Conservation (phyloP, 2,113 vertebrate genomes). For the Naja naja region DNA sequence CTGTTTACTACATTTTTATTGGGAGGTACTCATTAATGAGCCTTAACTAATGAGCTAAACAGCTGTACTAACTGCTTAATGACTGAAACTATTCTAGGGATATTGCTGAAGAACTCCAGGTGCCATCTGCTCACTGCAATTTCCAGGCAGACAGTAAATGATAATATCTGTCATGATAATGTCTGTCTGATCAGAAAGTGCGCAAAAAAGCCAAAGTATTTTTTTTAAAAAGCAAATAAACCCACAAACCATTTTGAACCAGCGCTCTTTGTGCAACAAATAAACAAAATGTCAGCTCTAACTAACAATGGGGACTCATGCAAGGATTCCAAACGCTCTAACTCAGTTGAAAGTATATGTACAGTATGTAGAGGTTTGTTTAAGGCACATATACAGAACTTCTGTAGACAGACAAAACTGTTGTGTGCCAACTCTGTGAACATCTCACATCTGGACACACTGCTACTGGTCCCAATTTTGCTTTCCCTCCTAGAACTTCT, state of each 20-base stretch:
- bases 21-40: not conserved
- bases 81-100: not conserved
- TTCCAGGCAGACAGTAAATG: not conserved
- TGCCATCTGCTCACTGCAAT: not conserved
- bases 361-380: not conserved
- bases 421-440: not conserved
- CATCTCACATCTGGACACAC: not conserved
- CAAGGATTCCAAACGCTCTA: not conserved
- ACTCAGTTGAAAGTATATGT: not conserved
- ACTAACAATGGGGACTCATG: not conserved
- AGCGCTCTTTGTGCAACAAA: not conserved
- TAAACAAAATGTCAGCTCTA: not conserved
- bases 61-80: slow-evolving; percentile 2
- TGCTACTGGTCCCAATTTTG: not conserved
- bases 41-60: not conserved
- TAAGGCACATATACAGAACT: not conserved
- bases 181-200: not conserved
- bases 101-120: slow-evolving; percentile 5
- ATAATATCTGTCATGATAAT: not conserved
- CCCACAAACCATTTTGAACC: not conserved
- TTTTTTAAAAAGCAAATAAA: not conserved
- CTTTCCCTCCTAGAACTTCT: not conserved
- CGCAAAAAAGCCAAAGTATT: not conserved
- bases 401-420: not conserved
- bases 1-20: not conserved